phyloP scores from a whole-genome alignment of 1,140 invertebrate genomes.

The Drosophila pseudoananassae region DNA sequence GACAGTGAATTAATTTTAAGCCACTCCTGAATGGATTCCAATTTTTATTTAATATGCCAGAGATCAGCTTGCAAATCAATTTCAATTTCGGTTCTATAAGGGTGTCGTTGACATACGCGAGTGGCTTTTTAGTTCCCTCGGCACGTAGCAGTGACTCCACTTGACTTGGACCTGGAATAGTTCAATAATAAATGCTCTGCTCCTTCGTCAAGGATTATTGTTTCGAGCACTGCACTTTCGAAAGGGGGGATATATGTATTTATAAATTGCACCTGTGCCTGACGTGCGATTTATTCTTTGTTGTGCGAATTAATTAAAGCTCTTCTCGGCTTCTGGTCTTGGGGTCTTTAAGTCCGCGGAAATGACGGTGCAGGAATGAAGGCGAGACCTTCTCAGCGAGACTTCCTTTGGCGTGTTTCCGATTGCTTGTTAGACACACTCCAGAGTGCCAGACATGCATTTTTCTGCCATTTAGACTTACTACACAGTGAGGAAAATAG shows the following conservation, averaged over 20 bases:
- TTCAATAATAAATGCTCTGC: conserved; percentile 79
- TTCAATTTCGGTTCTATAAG: conserved; percentile 48
- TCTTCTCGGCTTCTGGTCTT: neutral
- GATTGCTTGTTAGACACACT: conserved; percentile 67
- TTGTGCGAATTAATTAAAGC: conserved; percentile 70
- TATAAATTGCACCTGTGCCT: conserved; percentile 80
- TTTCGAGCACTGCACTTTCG: conserved; percentile 54
- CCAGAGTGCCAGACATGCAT: conserved; percentile 68
- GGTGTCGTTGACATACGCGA: conserved; percentile 40
- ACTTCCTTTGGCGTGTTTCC: conserved; percentile 65
- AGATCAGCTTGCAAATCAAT: conserved; percentile 72
- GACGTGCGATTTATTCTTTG: conserved; percentile 30
- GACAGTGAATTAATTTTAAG: conserved; percentile 26
- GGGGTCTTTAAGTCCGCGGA: conserved; percentile 47
- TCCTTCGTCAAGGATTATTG: conserved; percentile 75
- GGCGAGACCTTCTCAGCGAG: neutral
- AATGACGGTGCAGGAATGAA: conserved; percentile 39
- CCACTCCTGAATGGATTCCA: conserved; percentile 21
- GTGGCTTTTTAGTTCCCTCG: conserved; percentile 24
- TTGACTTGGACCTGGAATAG: conserved; percentile 58
- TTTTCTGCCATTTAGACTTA: conserved; percentile 52
- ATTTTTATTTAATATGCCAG: conserved; percentile 67
- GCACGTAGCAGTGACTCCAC: conserved; percentile 67
- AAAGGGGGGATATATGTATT: conserved; percentile 11
- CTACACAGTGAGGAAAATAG: neutral